A percentile compares a stretch with the other conserved stretches of the same genome.
These are phyloP conservation scores for Istiophorus platypterus DNA, from an alignment of 2,113 vertebrate species.

Conservation along the genomic window DNA sequence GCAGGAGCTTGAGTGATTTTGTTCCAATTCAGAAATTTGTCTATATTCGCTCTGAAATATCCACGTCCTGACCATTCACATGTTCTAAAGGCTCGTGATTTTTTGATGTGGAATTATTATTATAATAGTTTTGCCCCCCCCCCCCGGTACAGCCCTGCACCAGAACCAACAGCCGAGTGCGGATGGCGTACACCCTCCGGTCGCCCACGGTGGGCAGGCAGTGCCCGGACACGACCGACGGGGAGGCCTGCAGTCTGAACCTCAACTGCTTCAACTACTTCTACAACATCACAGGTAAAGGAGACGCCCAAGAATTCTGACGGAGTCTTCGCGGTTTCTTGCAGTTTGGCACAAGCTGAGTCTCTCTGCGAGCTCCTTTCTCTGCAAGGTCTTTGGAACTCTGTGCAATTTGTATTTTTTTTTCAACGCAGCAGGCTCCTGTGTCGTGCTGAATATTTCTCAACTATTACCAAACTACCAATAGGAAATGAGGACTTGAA, in stretches of 20 bases:
- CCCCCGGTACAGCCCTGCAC: conserved; percentile 94
- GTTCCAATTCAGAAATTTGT: conserved; percentile 20
- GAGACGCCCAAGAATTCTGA: neutral
- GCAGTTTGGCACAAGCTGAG: no score
- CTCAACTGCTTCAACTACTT: conserved; percentile 97
- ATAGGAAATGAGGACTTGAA: neutral
- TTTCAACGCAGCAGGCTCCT: no score
- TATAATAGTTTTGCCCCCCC: no score
- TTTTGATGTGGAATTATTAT: conserved; percentile 47
- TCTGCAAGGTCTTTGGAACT: no score
- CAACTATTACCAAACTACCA: neutral
- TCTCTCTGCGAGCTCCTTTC: no score
- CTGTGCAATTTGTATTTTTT: no score
- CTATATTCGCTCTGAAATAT: conserved; percentile 10
- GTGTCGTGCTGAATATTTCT: neutral
- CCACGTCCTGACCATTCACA: conserved; percentile 1
- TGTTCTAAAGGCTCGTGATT: neutral
- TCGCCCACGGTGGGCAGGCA: conserved; percentile 87
- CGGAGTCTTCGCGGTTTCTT: no score
- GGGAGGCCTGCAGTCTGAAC: conserved; percentile 91
- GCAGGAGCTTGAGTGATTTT: conserved; percentile 1
- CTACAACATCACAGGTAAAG: conserved; percentile 96
- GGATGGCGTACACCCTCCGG: conserved; percentile 88
- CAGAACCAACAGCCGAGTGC: conserved; percentile 85
- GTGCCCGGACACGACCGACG: conserved; percentile 88